Evolutionary conservation across 2,797 vertebrate genomes (phyloP).

Genomic region (Pagetopsis macropterus): DNA sequence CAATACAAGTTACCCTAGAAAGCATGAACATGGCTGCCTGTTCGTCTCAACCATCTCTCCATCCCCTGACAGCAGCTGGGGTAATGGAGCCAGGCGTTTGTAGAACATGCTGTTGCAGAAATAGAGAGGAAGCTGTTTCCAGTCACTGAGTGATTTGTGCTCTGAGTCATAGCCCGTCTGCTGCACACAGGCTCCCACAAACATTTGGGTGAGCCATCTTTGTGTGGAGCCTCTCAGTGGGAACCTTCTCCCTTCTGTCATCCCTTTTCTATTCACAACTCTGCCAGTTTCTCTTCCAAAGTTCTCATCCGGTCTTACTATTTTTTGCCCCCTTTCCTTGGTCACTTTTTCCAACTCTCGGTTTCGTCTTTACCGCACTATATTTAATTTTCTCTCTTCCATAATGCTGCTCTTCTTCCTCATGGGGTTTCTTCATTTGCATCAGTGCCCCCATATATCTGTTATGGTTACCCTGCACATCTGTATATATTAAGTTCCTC

Average conservation of each 20-base stretch:
- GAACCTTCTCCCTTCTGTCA: slow-evolving; percentile 19
- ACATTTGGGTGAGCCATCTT: slow-evolving; percentile 73
- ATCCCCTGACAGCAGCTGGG: slow-evolving; percentile 30
- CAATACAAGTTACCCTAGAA: slow-evolving; percentile 10
- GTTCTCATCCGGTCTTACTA: slow-evolving; percentile 20
- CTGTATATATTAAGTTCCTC: slow-evolving; percentile 51
- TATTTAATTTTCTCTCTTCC: slow-evolving; percentile 22
- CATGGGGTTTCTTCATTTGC: slow-evolving; percentile 5
- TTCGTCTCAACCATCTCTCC: slow-evolving; percentile 19
- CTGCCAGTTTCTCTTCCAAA: slow-evolving; percentile 26
- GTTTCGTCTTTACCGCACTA: slow-evolving; percentile 6
- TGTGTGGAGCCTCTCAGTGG: slow-evolving; percentile 34
- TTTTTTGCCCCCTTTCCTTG: slow-evolving; percentile 20
- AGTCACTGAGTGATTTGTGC: slow-evolving; percentile 56
- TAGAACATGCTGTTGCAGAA: slow-evolving; percentile 30
- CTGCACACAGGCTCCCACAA: slow-evolving; percentile 66
- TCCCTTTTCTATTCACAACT: slow-evolving; percentile 1
- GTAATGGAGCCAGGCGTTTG: slow-evolving; percentile 23
- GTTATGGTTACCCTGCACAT: slow-evolving; percentile 42
- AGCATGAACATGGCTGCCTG: background rate
- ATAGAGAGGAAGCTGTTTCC: slow-evolving; percentile 50
- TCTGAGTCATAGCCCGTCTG: slow-evolving; percentile 62
- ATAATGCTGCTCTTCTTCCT: slow-evolving; percentile 10
- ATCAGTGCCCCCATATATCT: slow-evolving; percentile 30
- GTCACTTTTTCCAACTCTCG: slow-evolving; percentile 31